Evolutionary conservation across 2,113 vertebrate genomes (phyloP), one percentile per base, ranked within the genome.

Genomic region (Vulpes ferrilata): DNA sequence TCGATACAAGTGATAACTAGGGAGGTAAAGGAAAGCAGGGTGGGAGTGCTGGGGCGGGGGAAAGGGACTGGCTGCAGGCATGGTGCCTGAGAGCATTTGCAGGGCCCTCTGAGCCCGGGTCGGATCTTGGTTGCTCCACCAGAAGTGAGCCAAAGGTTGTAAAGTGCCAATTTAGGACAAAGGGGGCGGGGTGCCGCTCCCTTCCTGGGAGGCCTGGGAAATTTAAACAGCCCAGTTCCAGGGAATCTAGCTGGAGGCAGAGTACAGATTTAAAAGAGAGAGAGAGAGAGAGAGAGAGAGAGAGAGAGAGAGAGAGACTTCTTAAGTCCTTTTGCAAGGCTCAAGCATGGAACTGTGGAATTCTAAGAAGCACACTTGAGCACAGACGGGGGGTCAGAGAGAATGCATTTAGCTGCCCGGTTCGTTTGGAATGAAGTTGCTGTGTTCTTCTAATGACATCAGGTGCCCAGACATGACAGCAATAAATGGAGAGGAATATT

Each of bases 401-500:
- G 23, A 32, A 60, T 91, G 53, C 43, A 51, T 67, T 60, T 90
- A 35, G 71, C 65, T 30, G n/a, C 82, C 65, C 17, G 1, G 80
- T 97, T 86, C 4, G 0, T 11, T 43, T 11, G 84, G 74, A 89
- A 96, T 88, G 84, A 81, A 74, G 90, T 82, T 73, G 57, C 83
- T 90, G 90, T 55, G 30, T 74, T 93, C 73, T 80, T 88, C 76
- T 92, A 94, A 69, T 73, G 96, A 69, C 92, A 95, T 96, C 95
- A 97, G 96, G 97, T 98, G 95, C 88, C 76, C 94, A 96, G 96
- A 98, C 76, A 16, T 25, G 84, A 71, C 76, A 94, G 97, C 89
- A 84, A 96, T 92, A 94, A 92, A 88, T 7, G 27, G 76, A 86
- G 95, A 85, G 76, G 90, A 81, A 82, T 96, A 90, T 97, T 98